Evolutionary conservation across 2,113 vertebrate species (phyloP).

Genomic region (Entelurus aequoreus): DNA sequence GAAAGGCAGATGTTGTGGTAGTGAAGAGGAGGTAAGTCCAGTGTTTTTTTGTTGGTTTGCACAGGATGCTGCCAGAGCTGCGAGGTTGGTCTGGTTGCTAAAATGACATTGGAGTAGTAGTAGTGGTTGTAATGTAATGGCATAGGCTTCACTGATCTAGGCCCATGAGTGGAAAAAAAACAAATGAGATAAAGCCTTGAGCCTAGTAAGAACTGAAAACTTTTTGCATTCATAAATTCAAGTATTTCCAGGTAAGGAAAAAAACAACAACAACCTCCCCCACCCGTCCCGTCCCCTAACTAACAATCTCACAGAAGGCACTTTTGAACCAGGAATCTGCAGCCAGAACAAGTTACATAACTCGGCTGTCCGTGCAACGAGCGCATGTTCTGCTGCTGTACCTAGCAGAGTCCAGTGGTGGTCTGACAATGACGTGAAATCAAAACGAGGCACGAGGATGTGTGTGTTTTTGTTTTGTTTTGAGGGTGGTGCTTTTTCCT

Average conservation of each 20-base stretch:
- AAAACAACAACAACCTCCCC: neutral
- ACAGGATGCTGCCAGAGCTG: conserved; percentile 37
- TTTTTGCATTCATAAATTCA: conserved; percentile 48
- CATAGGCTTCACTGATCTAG: conserved; percentile 63
- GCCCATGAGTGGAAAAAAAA: conserved; percentile 45
- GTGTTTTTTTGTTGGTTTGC: conserved; percentile 48
- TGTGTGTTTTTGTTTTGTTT: neutral
- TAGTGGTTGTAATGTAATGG: conserved; percentile 33
- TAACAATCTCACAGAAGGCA: conserved; percentile 61
- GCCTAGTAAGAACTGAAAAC: conserved; percentile 23
- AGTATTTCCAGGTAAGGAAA: conserved; percentile 55
- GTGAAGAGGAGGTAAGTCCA: conserved; percentile 55
- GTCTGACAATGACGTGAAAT: conserved; percentile 13
- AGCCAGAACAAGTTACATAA: conserved; percentile 28
- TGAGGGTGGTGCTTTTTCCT: neutral
- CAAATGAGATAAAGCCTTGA: conserved; percentile 45
- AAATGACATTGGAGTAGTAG: conserved; percentile 40
- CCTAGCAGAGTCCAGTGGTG: conserved; percentile 14
- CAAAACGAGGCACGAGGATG: conserved; percentile 6
- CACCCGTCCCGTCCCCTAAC: neutral
- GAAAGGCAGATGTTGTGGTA: conserved; percentile 40
- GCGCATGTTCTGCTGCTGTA: neutral
- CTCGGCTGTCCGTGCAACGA: conserved; percentile 11
- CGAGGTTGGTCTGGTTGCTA: conserved; percentile 59
- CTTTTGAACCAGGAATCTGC: conserved; percentile 27